Base-by-base conservation (phyloP, 2,888 invertebrate genomes). In the Cylindroiulus punctatus region DNA sequence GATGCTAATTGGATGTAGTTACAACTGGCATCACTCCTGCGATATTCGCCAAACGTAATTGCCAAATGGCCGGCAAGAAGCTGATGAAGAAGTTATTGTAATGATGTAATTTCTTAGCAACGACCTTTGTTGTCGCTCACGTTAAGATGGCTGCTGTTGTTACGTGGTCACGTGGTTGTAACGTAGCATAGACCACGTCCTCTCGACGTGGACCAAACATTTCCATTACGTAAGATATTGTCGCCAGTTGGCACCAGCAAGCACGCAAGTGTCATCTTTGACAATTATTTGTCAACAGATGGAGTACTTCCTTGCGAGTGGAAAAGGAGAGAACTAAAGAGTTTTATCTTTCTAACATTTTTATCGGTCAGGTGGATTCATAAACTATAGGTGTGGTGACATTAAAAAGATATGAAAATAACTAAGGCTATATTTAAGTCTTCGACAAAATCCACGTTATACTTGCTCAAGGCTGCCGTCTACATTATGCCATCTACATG, bases 241-340 rank as follows among this genome's bases (percentile, higher is more conserved):
- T 22, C 22, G n/a, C 57, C 57, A 22, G 57, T 57, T 57, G 57
- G 57, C 57, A 57, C 57, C 57, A 57, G 57, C 57, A 57, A 57
- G 22, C 57, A 57, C 22, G n/a, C 57, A 57, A 22, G n/a, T 57
- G 57, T 57, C 57, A 57, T 57, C 57, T 57, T 57, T 57, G 57
- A 7, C 57, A 57, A 57, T 57, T 57, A 57, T 22, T 57, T 57
- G 57, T 57, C 57, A 57, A 57, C 57, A 57, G 22, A 7, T 57
- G 57, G 22, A 57, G 22, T 8, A 57, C 22, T 22, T 57, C 22
- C 57, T 22, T 57, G 10, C 57, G 3, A 10, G 22, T 57, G 57
- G 22, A 57, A 57, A 22, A 22, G 7, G 5, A 57, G 22, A 36
- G 36, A 36, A 52, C 52, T 19, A 19, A 52, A 52, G 57, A 22